phyloP scores from a whole-genome alignment of 2,888 invertebrate species.

The Melieria picta region DNA sequence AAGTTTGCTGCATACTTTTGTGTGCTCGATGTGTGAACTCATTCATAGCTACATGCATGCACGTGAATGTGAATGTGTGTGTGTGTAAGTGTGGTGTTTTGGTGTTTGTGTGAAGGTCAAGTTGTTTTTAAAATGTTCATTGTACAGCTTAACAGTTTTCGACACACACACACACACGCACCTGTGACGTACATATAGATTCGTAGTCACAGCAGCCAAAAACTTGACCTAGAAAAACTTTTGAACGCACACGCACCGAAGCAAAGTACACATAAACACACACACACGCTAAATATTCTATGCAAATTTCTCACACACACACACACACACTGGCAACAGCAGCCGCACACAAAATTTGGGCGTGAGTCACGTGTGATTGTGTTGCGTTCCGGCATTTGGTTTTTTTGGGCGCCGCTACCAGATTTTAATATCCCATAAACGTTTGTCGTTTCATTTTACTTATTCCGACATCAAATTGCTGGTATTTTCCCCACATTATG shows the following conservation, averaged over 20 bases:
- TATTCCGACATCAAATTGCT: no score
- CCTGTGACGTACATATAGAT: background rate
- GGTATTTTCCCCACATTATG: no score
- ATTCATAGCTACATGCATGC: background rate
- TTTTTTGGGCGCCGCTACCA: no score
- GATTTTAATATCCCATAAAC: no score
- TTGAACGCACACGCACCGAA: conserved; percentile 3
- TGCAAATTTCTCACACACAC: background rate
- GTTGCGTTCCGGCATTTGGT: no score
- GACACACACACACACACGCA: conserved; percentile 11
- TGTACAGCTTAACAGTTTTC: conserved; percentile 23
- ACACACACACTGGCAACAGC: conserved; percentile 2
- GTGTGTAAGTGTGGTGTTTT: conserved; percentile 6
- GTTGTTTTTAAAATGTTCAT: conserved; percentile 16
- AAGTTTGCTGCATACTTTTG: conserved; percentile 24
- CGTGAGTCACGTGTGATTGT: no score
- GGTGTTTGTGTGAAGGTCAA: conserved; percentile 8
- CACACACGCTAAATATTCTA: background rate
- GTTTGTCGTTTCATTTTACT: no score
- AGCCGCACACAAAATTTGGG: background rate
- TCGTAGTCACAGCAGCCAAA: background rate
- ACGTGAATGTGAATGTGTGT: conserved; percentile 10
- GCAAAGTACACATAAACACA: background rate
- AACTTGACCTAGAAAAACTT: conserved; percentile 34
- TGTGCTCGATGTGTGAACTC: background rate